Base-by-base conservation (phyloP, 1,140 invertebrate genomes). In the Megalonaias nervosa region DNA sequence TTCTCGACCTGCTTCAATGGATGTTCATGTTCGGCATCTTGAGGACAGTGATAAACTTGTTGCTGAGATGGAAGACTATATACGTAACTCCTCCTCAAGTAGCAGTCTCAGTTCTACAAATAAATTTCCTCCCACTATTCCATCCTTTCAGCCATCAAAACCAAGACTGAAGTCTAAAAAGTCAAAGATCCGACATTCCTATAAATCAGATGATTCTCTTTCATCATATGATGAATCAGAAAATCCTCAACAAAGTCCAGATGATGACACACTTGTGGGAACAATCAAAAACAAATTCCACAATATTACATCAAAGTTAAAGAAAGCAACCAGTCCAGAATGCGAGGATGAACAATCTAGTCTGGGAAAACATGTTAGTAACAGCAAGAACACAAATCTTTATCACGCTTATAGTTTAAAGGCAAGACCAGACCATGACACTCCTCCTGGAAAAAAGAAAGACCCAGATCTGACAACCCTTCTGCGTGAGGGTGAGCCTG, bases 1-100 rank as follows among this genome's bases (percentile, higher is more conserved):
- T 59, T 70, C 72, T 38, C 61, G 76, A 17, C 70, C 76, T 17
- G 76, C 76, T 9, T 77, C 76, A 38, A 65, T 60, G 59, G 76
- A 77, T 56, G 23, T 77, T 60, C 48, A 76, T 76, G 69, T 66
- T 4, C 64, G 58, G 59, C 55, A 61, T 48, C 60, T 77, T 55
- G 38, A 67, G 55, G 76, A 77, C 62, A 77, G 76, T 67, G 76
- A 77, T 48, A 71, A 68, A 57, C 76, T 77, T 48, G 56, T 77
- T 12, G 76, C 76, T 17, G 76, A 77, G 57, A 77, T 77, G 76
- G 76, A 77, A 48, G 70, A 68, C 23, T 77, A 77, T 48, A 62
- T 77, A 48, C 72, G 67, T 31, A 70, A 65, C n/a, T 77, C 76
- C 23, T 31, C 75, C 17, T 71, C 76, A 65, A 48, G 38, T 48